These are phyloP conservation scores for Selenia dentaria DNA, from an alignment of 2,888 invertebrate species.

Conservation along the genomic window DNA sequence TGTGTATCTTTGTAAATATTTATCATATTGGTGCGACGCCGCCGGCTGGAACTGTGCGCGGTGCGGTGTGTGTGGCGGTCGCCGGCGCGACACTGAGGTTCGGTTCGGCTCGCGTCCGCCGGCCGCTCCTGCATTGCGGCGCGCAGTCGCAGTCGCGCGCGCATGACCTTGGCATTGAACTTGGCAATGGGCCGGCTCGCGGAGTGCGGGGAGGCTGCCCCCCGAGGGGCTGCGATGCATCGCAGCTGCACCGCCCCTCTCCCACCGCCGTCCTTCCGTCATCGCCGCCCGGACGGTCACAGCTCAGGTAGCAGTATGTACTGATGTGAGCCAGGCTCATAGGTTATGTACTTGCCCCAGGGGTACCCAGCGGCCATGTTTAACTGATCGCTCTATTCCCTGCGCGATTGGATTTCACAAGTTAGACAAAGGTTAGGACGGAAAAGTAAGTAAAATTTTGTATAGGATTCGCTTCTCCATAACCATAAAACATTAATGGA, in stretches of 20 bases:
- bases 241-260: slow-evolving; percentile 78
- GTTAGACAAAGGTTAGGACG: slow-evolving; percentile 8
- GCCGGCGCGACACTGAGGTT: slow-evolving; percentile 75
- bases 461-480: too few species aligned
- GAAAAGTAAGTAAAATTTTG: slow-evolving; percentile 17
- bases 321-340: slow-evolving; percentile 41
- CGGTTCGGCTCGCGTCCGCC: slow-evolving; percentile 58
- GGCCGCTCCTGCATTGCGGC: slow-evolving; percentile 87
- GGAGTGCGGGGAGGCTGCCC: slow-evolving; percentile 35
- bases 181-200: slow-evolving; percentile 86
- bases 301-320: slow-evolving; percentile 22
- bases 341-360: slow-evolving; percentile 33
- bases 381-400: slow-evolving; percentile 42
- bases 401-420: slow-evolving; percentile 43
- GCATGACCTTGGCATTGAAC: slow-evolving; percentile 93
- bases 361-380: slow-evolving; percentile 33
- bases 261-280: slow-evolving; percentile 63
- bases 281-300: slow-evolving; percentile 40
- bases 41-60: slow-evolving; percentile 46
- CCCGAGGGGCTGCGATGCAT: slow-evolving; percentile 65
- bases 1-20: slow-evolving; percentile 34
- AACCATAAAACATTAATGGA: too few species aligned
- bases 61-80: slow-evolving; percentile 66
- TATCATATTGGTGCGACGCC: slow-evolving; percentile 48
- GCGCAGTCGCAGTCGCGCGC: slow-evolving; percentile 87